These are phyloP conservation scores for Aphis craccivora DNA, from an alignment of 1,140 invertebrate species.

Conservation along the genomic window DNA sequence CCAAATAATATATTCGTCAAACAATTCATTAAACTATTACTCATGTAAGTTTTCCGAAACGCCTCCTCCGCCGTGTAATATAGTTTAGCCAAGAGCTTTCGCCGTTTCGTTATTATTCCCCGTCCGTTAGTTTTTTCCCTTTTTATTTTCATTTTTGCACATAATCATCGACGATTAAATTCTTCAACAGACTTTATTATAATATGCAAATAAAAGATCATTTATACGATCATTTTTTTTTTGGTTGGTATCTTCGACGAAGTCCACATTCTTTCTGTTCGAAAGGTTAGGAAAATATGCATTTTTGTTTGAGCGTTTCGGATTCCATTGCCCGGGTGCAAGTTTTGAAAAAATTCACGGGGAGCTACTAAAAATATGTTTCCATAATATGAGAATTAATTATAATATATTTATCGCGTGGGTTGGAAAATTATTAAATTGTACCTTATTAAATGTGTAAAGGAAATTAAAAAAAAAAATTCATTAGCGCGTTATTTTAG, in stretches of 20 bases:
- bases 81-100: not conserved
- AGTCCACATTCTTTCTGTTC: slow-evolving; percentile 23
- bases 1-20: not conserved
- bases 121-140: not conserved
- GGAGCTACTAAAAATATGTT: not conserved
- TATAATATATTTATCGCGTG: not conserved
- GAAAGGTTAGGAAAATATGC: slow-evolving; percentile 37
- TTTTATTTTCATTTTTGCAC: not conserved
- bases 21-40: not conserved
- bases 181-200: slow-evolving; percentile 48
- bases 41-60: not conserved
- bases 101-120: not conserved
- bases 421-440: not conserved
- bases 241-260: not conserved
- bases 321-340: not conserved
- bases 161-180: slow-evolving; percentile 43
- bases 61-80: not conserved
- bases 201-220: slow-evolving; percentile 48
- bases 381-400: not conserved
- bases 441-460: not conserved
- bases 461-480: not conserved
- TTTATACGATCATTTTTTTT: slow-evolving; percentile 36
- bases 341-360: slow-evolving; percentile 6
- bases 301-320: not conserved
- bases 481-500: not conserved